Conservation (phyloP, 2,797 vertebrate genomes). For the Etheostoma nigrum region DNA sequence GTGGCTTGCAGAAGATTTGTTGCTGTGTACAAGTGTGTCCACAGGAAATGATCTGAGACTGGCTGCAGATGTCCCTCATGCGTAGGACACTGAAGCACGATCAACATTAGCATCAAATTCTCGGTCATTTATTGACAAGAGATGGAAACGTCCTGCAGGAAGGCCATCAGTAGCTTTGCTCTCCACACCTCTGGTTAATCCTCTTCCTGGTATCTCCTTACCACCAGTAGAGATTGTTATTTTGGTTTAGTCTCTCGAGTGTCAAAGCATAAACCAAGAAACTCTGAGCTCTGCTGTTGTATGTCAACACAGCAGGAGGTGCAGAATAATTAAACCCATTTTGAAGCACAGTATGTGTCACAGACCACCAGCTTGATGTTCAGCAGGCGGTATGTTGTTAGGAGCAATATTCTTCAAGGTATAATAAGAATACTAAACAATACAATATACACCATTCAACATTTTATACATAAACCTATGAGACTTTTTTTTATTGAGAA, state of each 20-base stretch:
- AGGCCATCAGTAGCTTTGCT: conserved; percentile 53
- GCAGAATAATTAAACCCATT: conserved; percentile 21
- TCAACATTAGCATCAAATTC: conserved; percentile 25
- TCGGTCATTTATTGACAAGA: conserved; percentile 54
- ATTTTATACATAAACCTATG: neutral
- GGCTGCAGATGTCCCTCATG: conserved; percentile 56
- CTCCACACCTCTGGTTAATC: conserved; percentile 50
- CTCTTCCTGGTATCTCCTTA: conserved; percentile 30
- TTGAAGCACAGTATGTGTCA: conserved; percentile 13
- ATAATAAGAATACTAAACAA: neutral
- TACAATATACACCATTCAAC: neutral
- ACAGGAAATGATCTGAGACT: conserved; percentile 52
- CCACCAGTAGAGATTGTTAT: conserved; percentile 15
- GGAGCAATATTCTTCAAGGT: neutral
- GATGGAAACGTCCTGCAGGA: conserved; percentile 50
- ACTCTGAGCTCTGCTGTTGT: conserved; percentile 2
- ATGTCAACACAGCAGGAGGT: conserved; percentile 14
- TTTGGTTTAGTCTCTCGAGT: conserved; percentile 14
- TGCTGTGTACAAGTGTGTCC: conserved; percentile 53
- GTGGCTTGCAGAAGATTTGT: conserved; percentile 52
- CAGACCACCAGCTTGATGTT: conserved; percentile 4
- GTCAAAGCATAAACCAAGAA: conserved; percentile 15
- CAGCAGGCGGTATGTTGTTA: conserved; percentile 14
- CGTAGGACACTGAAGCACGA: conserved; percentile 19
- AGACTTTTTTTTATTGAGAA: neutral